Conservation (phyloP, 2,113 vertebrate genomes). For the Aptenodytes patagonicus region DNA sequence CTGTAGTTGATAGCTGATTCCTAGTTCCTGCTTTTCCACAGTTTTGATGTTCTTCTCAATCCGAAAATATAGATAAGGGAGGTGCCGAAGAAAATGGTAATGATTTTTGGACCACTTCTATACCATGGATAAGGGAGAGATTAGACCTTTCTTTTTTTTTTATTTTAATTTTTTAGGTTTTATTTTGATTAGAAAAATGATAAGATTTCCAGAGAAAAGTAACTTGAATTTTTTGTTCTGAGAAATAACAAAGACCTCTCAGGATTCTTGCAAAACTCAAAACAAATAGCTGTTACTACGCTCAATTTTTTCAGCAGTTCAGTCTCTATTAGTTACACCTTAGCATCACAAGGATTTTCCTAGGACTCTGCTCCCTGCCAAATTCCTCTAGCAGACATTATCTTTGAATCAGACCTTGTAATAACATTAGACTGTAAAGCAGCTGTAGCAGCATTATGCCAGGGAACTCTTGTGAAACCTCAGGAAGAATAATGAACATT, state of each 20-base stretch:
- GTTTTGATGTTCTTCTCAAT: neutral
- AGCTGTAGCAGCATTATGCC: conserved; percentile 54
- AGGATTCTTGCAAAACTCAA: neutral
- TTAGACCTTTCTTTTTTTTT: neutral
- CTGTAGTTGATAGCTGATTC: neutral
- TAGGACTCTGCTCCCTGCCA: conserved; percentile 9
- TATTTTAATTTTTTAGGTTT: neutral
- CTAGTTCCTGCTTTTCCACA: neutral
- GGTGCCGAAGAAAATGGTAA: neutral
- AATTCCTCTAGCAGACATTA: conserved; percentile 31
- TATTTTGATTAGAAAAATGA: neutral
- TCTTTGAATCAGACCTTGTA: conserved; percentile 54
- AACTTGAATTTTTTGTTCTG: neutral
- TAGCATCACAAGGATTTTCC: conserved; percentile 8
- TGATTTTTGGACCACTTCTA: neutral
- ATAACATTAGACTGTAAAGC: conserved; percentile 41
- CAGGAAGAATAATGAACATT: conserved; percentile 44
- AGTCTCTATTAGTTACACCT: neutral
- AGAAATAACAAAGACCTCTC: neutral
- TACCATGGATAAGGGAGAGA: neutral
- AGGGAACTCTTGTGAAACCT: conserved; percentile 60
- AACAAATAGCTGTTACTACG: neutral
- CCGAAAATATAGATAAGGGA: neutral
- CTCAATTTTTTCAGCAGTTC: neutral
- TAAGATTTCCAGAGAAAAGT: neutral